These are phyloP conservation scores for Pterobdella sp. DNA, from an alignment of 2,888 invertebrate species.

Conservation along the genomic window DNA sequence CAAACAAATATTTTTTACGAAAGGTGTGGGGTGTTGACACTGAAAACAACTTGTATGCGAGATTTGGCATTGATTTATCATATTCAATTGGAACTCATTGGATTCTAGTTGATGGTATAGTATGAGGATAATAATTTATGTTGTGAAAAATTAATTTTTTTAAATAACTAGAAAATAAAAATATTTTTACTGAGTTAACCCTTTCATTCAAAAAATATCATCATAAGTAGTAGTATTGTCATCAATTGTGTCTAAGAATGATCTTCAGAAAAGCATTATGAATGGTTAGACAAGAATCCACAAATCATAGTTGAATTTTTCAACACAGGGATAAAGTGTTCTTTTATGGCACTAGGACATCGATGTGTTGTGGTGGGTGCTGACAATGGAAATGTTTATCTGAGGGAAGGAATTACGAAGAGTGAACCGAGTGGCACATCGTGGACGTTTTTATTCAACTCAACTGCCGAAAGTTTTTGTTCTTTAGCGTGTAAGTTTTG, in stretches of 20 bases:
- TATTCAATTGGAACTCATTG: slow-evolving; percentile 7
- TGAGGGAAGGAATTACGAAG: slow-evolving; percentile 1
- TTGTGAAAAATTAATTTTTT: too few species aligned
- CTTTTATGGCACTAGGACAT: not conserved
- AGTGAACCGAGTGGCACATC: not conserved
- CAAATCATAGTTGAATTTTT: too few species aligned
- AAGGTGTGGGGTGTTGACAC: slow-evolving; percentile 11
- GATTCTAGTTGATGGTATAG: not conserved
- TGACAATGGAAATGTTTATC: not conserved
- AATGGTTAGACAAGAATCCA: too few species aligned
- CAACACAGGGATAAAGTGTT: slow-evolving; percentile 4
- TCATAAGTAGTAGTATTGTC: too few species aligned
- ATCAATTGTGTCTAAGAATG: too few species aligned
- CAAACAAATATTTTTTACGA: not conserved
- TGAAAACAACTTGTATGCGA: not conserved
- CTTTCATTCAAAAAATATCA: too few species aligned
- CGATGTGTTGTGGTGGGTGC: not conserved
- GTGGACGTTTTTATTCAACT: not conserved
- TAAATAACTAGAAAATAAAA: too few species aligned
- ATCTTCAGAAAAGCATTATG: too few species aligned
- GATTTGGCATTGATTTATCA: not conserved
- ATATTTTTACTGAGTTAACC: too few species aligned
- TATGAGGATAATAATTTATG: not conserved
- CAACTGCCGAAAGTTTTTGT: not conserved
- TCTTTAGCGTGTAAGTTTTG: not conserved